These are phyloP conservation scores for Dinothrombium tinctorium DNA, from an alignment of 1,140 invertebrate species.

Conservation along the genomic window DNA sequence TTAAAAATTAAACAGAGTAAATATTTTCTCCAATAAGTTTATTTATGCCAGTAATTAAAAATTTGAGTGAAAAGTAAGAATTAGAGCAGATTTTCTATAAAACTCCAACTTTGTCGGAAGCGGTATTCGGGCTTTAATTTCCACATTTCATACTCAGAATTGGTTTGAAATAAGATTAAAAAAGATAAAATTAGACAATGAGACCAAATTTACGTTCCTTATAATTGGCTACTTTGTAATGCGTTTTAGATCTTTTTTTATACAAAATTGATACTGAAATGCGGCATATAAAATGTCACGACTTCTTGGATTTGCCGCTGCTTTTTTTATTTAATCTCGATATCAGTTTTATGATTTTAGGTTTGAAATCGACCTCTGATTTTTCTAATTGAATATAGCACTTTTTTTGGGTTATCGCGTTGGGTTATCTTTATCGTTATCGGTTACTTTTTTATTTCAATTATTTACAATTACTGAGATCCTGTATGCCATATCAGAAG, in stretches of 20 bases:
- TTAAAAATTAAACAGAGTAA: no score
- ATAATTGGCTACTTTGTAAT: constrained; percentile 50
- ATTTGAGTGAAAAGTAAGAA: no score
- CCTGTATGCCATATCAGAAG: constrained; percentile 56
- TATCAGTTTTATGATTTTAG: constrained; percentile 44
- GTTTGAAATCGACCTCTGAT: constrained; percentile 11
- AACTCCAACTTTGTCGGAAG: no score
- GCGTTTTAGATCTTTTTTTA: constrained; percentile 84
- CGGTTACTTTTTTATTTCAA: constrained; percentile 19
- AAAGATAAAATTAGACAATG: no score
- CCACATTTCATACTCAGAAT: constrained; percentile 98
- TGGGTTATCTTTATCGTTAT: no score
- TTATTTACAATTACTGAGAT: constrained; percentile 72
- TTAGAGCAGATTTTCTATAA: no score
- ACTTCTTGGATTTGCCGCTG: no score
- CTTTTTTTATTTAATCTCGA: constrained; percentile 78
- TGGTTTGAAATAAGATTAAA: constrained; percentile 90
- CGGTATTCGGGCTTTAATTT: constrained; percentile 94
- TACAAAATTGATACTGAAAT: constrained; percentile 99
- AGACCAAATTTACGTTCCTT: no score
- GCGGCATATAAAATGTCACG: constrained; percentile 89
- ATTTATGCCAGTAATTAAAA: no score
- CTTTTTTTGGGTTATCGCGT: constrained; percentile 11
- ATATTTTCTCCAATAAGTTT: no score
- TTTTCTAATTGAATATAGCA: constrained; percentile 9